These are phyloP conservation scores for Mesaphorura yosii DNA, from an alignment of 1,140 invertebrate species.

Conservation along the genomic window DNA sequence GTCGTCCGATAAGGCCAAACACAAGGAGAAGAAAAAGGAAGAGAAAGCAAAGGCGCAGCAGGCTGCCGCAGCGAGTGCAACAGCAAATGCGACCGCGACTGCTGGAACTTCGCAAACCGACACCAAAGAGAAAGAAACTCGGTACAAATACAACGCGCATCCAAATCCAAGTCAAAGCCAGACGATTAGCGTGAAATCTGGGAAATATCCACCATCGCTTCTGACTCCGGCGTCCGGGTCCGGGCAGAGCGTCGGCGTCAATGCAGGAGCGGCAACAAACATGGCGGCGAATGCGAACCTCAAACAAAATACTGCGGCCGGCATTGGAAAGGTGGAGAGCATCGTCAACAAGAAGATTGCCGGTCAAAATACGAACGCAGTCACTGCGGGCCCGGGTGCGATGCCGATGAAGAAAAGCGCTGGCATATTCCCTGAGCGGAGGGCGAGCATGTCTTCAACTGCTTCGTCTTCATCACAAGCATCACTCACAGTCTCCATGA, in stretches of 20 bases:
- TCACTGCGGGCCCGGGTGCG: background rate
- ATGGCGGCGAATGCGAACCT: background rate
- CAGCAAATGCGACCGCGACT: no score
- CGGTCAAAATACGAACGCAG: background rate
- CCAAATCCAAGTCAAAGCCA: constrained; percentile 11
- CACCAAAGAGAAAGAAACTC: constrained; percentile 3
- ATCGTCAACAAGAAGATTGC: background rate
- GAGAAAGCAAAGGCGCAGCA: no score
- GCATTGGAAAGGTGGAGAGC: background rate
- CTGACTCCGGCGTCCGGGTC: background rate
- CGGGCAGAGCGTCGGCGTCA: background rate
- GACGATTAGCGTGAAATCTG: constrained; percentile 7
- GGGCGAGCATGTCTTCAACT: background rate
- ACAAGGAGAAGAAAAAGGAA: background rate
- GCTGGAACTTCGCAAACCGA: no score
- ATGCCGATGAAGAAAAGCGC: no score
- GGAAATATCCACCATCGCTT: background rate
- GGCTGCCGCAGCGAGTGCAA: no score
- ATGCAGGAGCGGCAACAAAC: background rate
- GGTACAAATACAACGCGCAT: constrained; percentile 10
- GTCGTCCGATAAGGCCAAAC: background rate
- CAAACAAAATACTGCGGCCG: background rate
- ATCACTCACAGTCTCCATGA: background rate
- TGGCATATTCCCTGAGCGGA: background rate
- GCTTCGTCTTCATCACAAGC: background rate